A percentile compares a stretch with the other conserved stretches of the same genome.
Conservation (phyloP, 2,797 vertebrate species). For the Myotis findleyi region DNA sequence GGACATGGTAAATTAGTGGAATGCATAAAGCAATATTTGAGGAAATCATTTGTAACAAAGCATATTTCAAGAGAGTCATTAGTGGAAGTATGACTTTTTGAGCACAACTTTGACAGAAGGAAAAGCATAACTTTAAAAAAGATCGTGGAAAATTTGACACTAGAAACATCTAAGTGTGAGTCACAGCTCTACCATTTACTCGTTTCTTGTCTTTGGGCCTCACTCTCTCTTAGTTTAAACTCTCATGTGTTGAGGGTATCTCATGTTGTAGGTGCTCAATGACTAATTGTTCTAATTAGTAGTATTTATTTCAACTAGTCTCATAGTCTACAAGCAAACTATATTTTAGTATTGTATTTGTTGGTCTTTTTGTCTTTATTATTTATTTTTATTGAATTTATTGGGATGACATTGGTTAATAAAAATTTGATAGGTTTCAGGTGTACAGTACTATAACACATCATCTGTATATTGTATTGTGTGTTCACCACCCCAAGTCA, state of each 20-base stretch:
- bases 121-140: not conserved
- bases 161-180: not conserved
- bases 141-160: not conserved
- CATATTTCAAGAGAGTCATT: not conserved
- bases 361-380: not conserved
- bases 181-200: not conserved
- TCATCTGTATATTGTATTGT: not conserved
- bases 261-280: not conserved
- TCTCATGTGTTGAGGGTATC: not conserved
- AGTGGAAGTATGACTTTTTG: not conserved
- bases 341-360: not conserved
- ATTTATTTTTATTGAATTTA: not conserved
- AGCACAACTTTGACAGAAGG: not conserved
- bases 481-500: not conserved
- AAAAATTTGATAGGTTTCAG: not conserved
- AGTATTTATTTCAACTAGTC: not conserved
- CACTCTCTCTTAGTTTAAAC: not conserved
- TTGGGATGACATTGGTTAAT: not conserved
- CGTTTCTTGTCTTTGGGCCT: not conserved
- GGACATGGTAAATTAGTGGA: slow-evolving; percentile 47
- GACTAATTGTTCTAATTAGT: not conserved
- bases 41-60: slow-evolving; percentile 7
- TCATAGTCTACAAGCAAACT: not conserved
- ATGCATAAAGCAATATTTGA: slow-evolving; percentile 14
- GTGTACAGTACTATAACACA: not conserved